Evolutionary conservation across 2,797 vertebrate genomes (phyloP).

Genomic region (Enteromius thamalakanensis): DNA sequence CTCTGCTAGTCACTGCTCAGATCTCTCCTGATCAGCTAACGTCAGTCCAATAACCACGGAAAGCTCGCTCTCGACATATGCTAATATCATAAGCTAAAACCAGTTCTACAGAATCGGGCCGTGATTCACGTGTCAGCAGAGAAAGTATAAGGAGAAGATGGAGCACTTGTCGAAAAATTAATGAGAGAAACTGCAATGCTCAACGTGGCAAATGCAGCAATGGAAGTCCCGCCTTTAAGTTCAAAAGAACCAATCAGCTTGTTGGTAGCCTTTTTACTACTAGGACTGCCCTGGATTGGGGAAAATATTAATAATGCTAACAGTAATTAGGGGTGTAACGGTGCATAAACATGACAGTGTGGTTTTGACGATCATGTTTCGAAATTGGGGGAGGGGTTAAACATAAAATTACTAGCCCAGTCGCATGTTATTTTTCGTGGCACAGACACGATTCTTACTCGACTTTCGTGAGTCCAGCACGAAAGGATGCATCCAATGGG

Average conservation of each 20-base stretch:
- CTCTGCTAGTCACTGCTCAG: constrained; percentile 68
- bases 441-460: too few relatives aligned
- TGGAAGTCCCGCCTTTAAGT: not conserved
- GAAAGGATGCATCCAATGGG: too few relatives aligned
- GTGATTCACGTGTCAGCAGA: constrained; percentile 23
- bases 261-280: not conserved
- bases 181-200: not conserved
- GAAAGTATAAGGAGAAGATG: not conserved
- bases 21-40: constrained; percentile 71
- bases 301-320: not conserved
- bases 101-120: constrained; percentile 1
- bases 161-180: not conserved
- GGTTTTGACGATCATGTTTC: not conserved
- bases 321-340: not conserved
- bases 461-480: too few relatives aligned
- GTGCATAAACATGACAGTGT: not conserved
- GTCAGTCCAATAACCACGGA: constrained; percentile 58
- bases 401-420: too few relatives aligned
- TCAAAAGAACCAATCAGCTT: not conserved
- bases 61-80: constrained; percentile 23
- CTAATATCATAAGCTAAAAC: constrained; percentile 43
- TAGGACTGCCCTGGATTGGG: not conserved
- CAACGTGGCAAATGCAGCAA: not conserved
- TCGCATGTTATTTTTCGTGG: too few relatives aligned
- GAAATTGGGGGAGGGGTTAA: too few relatives aligned